Conservation (phyloP, 2,888 invertebrate genomes). For the Pogonocherus hispidulus region DNA sequence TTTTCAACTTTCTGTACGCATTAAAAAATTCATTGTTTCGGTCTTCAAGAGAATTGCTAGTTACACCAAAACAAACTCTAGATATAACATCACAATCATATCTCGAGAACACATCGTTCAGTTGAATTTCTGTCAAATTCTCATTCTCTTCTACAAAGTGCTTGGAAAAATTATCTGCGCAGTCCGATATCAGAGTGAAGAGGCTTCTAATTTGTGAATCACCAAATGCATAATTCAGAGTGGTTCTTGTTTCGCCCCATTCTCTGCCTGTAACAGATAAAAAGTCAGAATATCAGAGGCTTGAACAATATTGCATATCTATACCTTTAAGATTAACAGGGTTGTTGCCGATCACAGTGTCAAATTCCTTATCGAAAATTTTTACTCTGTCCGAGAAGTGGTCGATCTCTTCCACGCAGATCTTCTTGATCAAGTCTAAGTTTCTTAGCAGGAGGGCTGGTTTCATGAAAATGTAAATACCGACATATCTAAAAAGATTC, state of each 20-base stretch:
- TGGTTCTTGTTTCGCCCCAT: constrained; percentile 4
- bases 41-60: not conserved
- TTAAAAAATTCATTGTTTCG: not conserved
- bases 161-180: not conserved
- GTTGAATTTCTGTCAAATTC: constrained; percentile 1
- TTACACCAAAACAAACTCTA: not conserved
- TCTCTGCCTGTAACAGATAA: constrained; percentile 2
- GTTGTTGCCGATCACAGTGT: not conserved
- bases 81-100: constrained; percentile 13
- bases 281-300: not conserved
- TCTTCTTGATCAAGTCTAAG: constrained; percentile 71
- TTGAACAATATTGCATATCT: not conserved
- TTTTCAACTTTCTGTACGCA: not conserved
- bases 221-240: not conserved
- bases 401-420: constrained; percentile 67
- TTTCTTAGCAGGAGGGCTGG: constrained; percentile 70
- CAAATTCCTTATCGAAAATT: not conserved
- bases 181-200: not conserved
- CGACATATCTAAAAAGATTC: constrained; percentile 37
- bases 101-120: constrained; percentile 13
- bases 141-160: not conserved
- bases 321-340: constrained; percentile 15
- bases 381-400: constrained; percentile 11
- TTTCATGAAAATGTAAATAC: constrained; percentile 41
- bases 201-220: not conserved